phyloP scores from a whole-genome alignment of 2,113 vertebrate genomes.

The Cromileptes altivelis region DNA sequence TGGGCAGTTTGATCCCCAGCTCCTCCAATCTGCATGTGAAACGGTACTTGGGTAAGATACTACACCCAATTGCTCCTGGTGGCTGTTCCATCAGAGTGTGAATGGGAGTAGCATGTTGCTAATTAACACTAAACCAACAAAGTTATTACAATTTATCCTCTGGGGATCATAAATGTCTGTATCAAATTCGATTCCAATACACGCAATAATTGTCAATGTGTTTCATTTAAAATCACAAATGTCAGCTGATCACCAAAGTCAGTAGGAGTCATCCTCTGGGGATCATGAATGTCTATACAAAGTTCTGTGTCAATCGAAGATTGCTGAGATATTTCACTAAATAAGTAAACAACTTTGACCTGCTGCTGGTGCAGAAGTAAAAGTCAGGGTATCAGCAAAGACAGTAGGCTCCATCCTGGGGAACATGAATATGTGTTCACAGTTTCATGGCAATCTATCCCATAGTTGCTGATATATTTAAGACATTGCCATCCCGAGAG shows the following conservation, averaged over 20 bases:
- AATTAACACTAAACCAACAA: too few species aligned
- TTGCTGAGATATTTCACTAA: background rate
- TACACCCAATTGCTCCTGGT: too few species aligned
- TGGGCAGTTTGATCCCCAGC: too few species aligned
- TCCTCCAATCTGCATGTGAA: too few species aligned
- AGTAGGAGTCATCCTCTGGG: too few species aligned
- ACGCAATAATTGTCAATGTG: background rate
- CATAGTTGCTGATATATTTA: background rate
- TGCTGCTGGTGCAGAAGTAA: background rate
- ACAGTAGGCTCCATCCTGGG: background rate
- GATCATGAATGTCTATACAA: background rate
- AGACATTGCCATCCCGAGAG: background rate
- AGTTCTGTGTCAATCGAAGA: background rate
- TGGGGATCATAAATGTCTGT: background rate
- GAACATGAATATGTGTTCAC: background rate
- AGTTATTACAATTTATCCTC: background rate
- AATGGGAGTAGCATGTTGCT: too few species aligned
- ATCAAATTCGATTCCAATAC: background rate
- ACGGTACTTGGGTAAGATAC: too few species aligned
- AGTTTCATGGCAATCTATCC: background rate
- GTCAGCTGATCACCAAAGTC: too few species aligned
- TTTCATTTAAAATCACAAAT: too few species aligned
- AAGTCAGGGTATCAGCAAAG: background rate
- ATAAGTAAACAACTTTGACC: background rate
- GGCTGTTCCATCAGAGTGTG: too few species aligned